These are phyloP conservation scores for Dinoponera quadriceps DNA, from an alignment of 1,140 invertebrate genomes.

Conservation along the genomic window DNA sequence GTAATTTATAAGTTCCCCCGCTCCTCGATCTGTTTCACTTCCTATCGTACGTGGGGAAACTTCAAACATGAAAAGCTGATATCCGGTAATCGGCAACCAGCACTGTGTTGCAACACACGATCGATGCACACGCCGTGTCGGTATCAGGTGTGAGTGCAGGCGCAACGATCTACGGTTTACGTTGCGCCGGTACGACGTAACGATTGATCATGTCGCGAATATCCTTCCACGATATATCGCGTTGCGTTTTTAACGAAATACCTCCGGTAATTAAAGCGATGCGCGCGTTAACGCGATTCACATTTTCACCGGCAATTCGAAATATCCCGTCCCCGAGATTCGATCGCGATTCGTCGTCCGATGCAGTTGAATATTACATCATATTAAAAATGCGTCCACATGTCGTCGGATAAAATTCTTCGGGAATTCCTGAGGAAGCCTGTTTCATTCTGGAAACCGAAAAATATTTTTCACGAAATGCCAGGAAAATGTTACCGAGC, in stretches of 20 bases:
- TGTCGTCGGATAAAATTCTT: no score
- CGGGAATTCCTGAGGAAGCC: no score
- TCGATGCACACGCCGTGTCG: slow-evolving; percentile 12
- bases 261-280: not conserved
- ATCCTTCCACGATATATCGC: slow-evolving; percentile 28
- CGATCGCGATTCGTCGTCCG: not conserved
- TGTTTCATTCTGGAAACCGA: no score
- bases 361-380: not conserved
- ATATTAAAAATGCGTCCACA: not conserved
- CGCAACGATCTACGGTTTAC: slow-evolving; percentile 24
- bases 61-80: slow-evolving; percentile 7
- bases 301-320: not conserved
- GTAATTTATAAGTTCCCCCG: slow-evolving; percentile 2
- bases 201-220: slow-evolving; percentile 31
- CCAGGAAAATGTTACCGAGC: no score
- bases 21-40: slow-evolving; percentile 6
- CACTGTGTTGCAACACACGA: slow-evolving; percentile 27
- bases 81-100: slow-evolving; percentile 30
- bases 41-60: not conserved
- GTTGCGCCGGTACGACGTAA: slow-evolving; percentile 25
- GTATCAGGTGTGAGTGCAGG: slow-evolving; percentile 9
- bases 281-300: not conserved
- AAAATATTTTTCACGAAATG: no score
- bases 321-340: not conserved
- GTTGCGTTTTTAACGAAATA: slow-evolving; percentile 20